phyloP scores from a whole-genome alignment of 2,888 invertebrate genomes.

The Epistrophe eligans region DNA sequence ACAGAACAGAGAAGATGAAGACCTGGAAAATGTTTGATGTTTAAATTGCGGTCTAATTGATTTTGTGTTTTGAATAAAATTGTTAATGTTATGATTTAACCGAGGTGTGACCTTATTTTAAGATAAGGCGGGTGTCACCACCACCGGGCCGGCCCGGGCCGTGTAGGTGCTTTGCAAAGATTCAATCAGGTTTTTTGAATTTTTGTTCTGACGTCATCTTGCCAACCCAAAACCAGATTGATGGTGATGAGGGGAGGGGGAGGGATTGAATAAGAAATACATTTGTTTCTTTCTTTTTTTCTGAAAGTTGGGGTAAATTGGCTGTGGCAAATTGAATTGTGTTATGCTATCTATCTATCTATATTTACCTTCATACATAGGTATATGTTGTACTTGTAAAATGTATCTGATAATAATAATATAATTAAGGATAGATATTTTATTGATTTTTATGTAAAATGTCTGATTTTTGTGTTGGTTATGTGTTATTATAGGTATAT shows the following conservation, averaged over 20 bases:
- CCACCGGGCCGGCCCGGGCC: no score
- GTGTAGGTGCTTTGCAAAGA: not conserved
- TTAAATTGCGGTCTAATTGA: constrained; percentile 48
- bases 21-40: constrained; percentile 37
- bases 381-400: not conserved
- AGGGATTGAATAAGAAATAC: not conserved
- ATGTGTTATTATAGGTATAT: not conserved
- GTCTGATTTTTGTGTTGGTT: not conserved
- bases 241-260: not conserved
- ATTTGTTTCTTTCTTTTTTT: not conserved
- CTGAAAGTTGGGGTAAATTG: not conserved
- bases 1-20: not conserved
- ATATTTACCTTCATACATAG: not conserved
- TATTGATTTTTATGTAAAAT: not conserved
- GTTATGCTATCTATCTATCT: not conserved
- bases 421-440: not conserved
- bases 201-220: constrained; percentile 54
- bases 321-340: not conserved
- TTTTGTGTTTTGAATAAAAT: constrained; percentile 33
- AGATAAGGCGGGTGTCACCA: not conserved
- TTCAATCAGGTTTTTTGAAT: constrained; percentile 24
- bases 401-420: not conserved
- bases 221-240: not conserved
- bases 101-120: not conserved
- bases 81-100: not conserved